Base-by-base conservation (phyloP, 2,888 invertebrate species). In the Schrankia costaestrigalis region DNA sequence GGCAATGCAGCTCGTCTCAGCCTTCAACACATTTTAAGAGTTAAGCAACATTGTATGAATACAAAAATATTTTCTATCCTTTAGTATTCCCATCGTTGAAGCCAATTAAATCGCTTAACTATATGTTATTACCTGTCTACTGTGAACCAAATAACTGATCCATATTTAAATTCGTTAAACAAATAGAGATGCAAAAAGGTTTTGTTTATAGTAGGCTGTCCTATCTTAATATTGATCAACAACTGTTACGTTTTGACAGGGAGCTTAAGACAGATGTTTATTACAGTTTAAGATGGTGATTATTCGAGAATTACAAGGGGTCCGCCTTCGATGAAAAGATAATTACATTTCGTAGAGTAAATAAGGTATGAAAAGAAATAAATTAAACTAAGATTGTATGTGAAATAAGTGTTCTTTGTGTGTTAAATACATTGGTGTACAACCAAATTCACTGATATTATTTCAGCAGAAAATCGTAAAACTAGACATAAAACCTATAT, bases 311-410 rank as follows among this genome's bases (percentile, higher is more conserved):
- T 24, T 48, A 49, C 40, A 36, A 31, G 18, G 11, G 28, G 18
- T 13, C 47, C 47, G 41, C 36, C 41, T 35, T 13, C 30, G 46
- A 48, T 56, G 48, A 58, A 58, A 45, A 34, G 23, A 27, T 47
- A 55, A 55, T 55, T 51, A 33, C 9, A 36, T 41, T 39, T 31
- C 23, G 23, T 26, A 28, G 32, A 35, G 36, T 12, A 26, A 31
- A 55, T 57, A 46, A 42, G 10, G 35, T 39, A 31, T 25, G n/a
- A n/a, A n/a, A 15, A 10, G 19, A 14, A 38, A 17, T n/a, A 8
- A 26, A 8, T 14, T 32, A 26, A 26, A n/a, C n/a, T n/a, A n/a
- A n/a, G n/a, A n/a, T n/a, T n/a, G n/a, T n/a, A n/a, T n/a, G n/a
- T n/a, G n/a, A n/a, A n/a, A n/a, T n/a, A n/a, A n/a, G n/a, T n/a